Conservation (phyloP, 2,888 invertebrate species). For the Dryococelus australis region DNA sequence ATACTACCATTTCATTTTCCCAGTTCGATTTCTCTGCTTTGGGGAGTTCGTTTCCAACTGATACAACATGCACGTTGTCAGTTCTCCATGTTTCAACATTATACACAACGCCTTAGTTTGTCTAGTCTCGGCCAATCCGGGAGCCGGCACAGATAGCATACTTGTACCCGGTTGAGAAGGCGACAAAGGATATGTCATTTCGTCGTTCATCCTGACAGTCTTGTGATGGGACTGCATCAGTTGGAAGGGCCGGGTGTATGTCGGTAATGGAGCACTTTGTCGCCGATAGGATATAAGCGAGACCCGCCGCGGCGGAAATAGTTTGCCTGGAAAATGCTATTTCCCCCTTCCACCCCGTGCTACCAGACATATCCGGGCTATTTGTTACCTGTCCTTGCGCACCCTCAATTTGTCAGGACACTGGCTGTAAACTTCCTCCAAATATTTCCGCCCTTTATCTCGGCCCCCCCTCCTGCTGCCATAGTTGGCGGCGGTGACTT, state of each 20-base stretch:
- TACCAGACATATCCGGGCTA: neutral
- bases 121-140: too few relatives aligned
- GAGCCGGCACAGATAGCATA: too few relatives aligned
- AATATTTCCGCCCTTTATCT: neutral
- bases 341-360: neutral
- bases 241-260: neutral
- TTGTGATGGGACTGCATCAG: neutral
- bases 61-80: too few relatives aligned
- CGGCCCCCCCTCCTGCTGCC: neutral
- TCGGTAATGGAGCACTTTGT: neutral
- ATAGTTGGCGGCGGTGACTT: neutral
- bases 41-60: too few relatives aligned
- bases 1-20: too few relatives aligned
- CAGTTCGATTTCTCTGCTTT: too few relatives aligned
- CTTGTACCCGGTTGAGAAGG: too few relatives aligned
- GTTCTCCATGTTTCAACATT: too few relatives aligned
- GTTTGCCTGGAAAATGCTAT: neutral
- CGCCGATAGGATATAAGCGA: neutral
- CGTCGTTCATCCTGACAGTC: neutral
- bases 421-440: slow-evolving; percentile 4
- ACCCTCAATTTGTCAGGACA: slow-evolving; percentile 26
- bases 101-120: too few relatives aligned
- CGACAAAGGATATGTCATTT: neutral
- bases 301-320: neutral
- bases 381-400: slow-evolving; percentile 4